A percentile compares a stretch with the other conserved stretches of the same genome.
Conservation (phyloP, 2,888 invertebrate genomes). For the Lobophora halterata region DNA sequence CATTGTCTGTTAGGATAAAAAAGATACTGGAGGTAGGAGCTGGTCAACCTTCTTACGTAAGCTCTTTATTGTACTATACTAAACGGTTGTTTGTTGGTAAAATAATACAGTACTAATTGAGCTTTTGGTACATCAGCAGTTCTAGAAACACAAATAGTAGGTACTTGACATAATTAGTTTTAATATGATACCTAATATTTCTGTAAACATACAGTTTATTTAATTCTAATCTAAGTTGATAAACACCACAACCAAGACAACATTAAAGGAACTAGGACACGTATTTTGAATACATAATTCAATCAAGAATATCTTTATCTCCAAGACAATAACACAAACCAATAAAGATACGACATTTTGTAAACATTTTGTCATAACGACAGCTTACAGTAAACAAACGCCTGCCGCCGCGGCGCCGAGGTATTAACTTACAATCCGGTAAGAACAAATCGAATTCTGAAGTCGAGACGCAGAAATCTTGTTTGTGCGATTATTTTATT, state of each 20-base stretch:
- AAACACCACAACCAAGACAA: too few species aligned
- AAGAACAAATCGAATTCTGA: constrained; percentile 53
- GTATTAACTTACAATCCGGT: constrained; percentile 62
- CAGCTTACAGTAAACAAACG: constrained; percentile 58
- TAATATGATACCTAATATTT: too few species aligned
- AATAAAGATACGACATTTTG: constrained; percentile 33
- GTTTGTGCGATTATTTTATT: constrained; percentile 59
- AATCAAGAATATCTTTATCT: constrained; percentile 7
- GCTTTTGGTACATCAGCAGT: too few species aligned
- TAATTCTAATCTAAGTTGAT: too few species aligned
- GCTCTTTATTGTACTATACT: constrained; percentile 62
- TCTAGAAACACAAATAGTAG: too few species aligned
- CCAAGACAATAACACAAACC: constrained; percentile 8
- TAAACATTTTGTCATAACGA: constrained; percentile 60
- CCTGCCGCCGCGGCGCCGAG: constrained; percentile 52
- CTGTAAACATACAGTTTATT: too few species aligned
- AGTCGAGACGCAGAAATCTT: constrained; percentile 45
- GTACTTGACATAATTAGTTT: too few species aligned
- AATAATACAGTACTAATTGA: too few species aligned
- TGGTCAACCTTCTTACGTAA: constrained; percentile 49
- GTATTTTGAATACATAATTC: too few species aligned
- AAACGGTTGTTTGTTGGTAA: constrained; percentile 47
- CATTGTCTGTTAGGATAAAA: constrained; percentile 70
- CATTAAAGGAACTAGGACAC: too few species aligned
- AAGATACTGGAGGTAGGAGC: constrained; percentile 56